Evolutionary conservation across 2,888 invertebrate species (phyloP).

Genomic region (Lampropteryx suffumata): DNA sequence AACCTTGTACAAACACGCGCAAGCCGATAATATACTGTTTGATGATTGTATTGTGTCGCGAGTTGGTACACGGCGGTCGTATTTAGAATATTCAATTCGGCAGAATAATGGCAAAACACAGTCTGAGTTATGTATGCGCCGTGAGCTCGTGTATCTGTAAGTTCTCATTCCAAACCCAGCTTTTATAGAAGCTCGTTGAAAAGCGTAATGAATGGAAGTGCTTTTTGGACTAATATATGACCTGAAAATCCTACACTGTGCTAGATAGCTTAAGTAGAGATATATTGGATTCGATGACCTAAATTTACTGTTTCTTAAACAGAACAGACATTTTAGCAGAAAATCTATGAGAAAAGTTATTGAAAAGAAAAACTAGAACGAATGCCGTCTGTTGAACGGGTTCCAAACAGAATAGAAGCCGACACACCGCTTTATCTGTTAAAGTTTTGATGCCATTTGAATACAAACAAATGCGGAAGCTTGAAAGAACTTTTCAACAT

Average conservation of each 20-base stretch:
- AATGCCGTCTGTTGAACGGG: slow-evolving; percentile 2
- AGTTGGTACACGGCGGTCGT: slow-evolving; percentile 25
- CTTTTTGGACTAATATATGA: no score
- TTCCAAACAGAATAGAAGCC: slow-evolving; percentile 5
- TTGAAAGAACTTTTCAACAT: slow-evolving; percentile 15
- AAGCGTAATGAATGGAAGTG: slow-evolving; percentile 16
- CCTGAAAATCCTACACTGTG: no score
- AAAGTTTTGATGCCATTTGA: slow-evolving; percentile 16
- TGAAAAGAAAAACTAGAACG: slow-evolving; percentile 12
- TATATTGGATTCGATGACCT: no score
- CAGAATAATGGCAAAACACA: slow-evolving; percentile 52
- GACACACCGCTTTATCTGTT: slow-evolving; percentile 15
- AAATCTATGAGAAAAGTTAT: slow-evolving; percentile 7
- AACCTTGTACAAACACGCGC: no score
- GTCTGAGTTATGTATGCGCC: slow-evolving; percentile 44
- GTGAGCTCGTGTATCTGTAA: slow-evolving; percentile 11
- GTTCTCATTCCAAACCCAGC: slow-evolving; percentile 9
- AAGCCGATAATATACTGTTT: background rate
- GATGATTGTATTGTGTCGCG: slow-evolving; percentile 2
- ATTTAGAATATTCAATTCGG: slow-evolving; percentile 55
- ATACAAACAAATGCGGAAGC: slow-evolving; percentile 19
- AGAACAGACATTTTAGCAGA: background rate
- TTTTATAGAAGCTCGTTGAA: slow-evolving; percentile 12
- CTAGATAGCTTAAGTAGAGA: no score
- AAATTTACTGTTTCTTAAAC: background rate